Evolutionary conservation across 1,140 invertebrate species (phyloP).

Genomic region (Bombyx mandarina): DNA sequence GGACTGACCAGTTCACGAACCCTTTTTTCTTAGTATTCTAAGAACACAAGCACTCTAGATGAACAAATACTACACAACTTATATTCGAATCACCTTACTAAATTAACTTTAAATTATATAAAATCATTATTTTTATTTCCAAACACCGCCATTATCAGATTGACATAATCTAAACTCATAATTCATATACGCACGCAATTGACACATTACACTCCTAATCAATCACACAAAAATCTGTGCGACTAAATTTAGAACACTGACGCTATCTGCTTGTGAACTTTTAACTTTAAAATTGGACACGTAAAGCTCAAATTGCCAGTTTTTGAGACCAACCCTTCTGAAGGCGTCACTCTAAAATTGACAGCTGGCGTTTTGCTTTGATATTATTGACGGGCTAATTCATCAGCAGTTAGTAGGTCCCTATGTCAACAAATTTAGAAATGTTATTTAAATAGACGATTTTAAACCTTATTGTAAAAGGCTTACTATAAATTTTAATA

Average conservation of each 20-base stretch:
- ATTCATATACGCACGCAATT: conserved; percentile 30
- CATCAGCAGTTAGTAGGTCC: conserved; percentile 22
- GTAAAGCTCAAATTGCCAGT: conserved; percentile 2
- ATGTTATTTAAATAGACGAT: no score
- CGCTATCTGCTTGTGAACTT: background rate
- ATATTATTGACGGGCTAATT: conserved; percentile 55
- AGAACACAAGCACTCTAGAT: no score
- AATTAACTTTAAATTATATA: no score
- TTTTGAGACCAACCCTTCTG: conserved; percentile 30
- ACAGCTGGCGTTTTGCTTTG: conserved; percentile 51
- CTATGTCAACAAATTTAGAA: background rate
- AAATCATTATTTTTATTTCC: background rate
- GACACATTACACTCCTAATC: conserved; percentile 50
- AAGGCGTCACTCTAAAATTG: conserved; percentile 42
- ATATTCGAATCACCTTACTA: no score
- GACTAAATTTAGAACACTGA: conserved; percentile 8
- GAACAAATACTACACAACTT: no score
- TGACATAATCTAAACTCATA: conserved; percentile 2
- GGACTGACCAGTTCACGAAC: no score
- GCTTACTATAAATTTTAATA: no score
- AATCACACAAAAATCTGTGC: conserved; percentile 42
- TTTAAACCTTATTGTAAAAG: no score
- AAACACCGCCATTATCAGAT: background rate
- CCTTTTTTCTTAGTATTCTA: no score
- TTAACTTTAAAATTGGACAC: background rate